phyloP scores from a whole-genome alignment of 2,113 vertebrate genomes.

The Tangachromis dhanisi region DNA sequence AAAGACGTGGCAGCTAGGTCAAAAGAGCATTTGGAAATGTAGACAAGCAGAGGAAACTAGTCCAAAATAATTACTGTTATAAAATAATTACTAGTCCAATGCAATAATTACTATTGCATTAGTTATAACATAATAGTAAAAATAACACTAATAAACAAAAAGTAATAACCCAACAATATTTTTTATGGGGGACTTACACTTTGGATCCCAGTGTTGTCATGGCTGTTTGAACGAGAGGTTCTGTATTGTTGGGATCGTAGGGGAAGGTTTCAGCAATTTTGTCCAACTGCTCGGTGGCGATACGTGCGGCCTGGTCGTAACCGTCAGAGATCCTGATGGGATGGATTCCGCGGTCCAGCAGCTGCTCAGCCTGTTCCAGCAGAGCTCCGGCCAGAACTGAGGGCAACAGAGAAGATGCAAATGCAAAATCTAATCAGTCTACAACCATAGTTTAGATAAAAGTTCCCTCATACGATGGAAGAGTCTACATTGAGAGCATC shows the following conservation, averaged over 20 bases:
- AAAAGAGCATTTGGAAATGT: neutral
- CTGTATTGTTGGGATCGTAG: slow-evolving; percentile 80
- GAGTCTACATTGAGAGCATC: neutral
- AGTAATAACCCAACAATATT: neutral
- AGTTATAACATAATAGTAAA: neutral
- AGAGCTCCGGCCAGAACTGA: slow-evolving; percentile 91
- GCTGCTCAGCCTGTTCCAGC: slow-evolving; percentile 89
- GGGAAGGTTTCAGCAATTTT: slow-evolving; percentile 88
- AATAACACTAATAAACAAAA: neutral
- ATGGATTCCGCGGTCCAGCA: slow-evolving; percentile 93
- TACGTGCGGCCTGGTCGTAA: slow-evolving; percentile 88
- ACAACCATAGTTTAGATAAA: neutral
- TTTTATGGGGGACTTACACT: slow-evolving; percentile 77
- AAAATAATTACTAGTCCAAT: neutral
- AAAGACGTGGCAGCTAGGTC: neutral
- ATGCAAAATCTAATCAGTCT: neutral
- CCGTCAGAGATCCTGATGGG: slow-evolving; percentile 94
- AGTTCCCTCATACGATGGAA: neutral
- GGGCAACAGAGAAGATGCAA: neutral
- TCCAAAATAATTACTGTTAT: neutral
- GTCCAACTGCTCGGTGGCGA: slow-evolving; percentile 87
- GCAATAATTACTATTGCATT: neutral
- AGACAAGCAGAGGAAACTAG: neutral
- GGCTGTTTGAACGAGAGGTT: slow-evolving; percentile 92
- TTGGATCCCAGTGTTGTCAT: slow-evolving; percentile 97